These are phyloP conservation scores for Ophion costatus DNA, from an alignment of 2,888 invertebrate species.

Conservation along the genomic window DNA sequence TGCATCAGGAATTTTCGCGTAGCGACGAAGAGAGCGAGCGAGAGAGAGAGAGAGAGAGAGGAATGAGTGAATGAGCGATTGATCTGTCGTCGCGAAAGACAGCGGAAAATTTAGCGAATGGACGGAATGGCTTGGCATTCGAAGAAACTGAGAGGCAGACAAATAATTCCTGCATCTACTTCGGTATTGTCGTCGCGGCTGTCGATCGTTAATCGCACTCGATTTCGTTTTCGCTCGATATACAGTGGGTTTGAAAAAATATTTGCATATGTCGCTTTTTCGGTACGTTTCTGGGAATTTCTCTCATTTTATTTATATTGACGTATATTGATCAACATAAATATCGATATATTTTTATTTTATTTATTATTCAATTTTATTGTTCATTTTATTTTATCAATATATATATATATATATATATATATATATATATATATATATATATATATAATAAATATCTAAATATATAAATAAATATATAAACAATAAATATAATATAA, in stretches of 20 bases:
- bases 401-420: no score
- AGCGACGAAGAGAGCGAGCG: conserved; percentile 29
- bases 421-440: no score
- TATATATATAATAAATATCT: no score
- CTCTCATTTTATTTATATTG: no score
- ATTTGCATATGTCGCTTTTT: no score
- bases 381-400: no score
- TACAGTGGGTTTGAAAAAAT: neutral
- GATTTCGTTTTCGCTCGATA: neutral
- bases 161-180: neutral
- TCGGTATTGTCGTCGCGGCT: neutral
- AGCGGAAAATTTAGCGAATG: conserved; percentile 28
- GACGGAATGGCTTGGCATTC: conserved; percentile 37
- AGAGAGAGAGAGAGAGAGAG: conserved; percentile 25
- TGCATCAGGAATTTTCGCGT: conserved; percentile 54
- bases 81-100: conserved; percentile 44
- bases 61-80: conserved; percentile 24
- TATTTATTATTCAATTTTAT: no score
- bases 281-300: no score
- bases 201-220: neutral
- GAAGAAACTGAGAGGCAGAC: neutral
- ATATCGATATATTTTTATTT: no score
- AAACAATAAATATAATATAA: no score
- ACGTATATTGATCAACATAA: no score
- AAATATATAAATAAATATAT: no score